These are phyloP conservation scores for Uromys caudimaculatus DNA, from an alignment of 2,797 vertebrate genomes.

Conservation along the genomic window DNA sequence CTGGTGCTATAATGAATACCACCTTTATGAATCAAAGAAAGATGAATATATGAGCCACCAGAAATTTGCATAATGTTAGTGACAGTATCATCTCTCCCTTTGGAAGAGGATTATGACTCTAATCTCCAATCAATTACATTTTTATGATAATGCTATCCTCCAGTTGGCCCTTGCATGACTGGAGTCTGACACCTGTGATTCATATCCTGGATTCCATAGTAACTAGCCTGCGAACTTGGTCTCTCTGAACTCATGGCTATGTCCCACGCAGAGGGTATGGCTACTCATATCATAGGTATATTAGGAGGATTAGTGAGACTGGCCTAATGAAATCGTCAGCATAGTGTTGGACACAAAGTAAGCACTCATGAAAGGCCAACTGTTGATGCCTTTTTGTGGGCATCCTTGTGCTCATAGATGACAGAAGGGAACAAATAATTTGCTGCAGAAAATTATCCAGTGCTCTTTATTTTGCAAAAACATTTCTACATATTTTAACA, in stretches of 20 bases:
- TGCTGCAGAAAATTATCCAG: neutral
- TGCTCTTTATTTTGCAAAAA: neutral
- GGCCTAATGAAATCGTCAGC: slow-evolving; percentile 44
- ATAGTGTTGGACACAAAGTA: slow-evolving; percentile 39
- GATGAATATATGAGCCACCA: neutral
- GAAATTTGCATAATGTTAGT: neutral
- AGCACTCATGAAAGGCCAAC: slow-evolving; percentile 46
- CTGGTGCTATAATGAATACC: neutral
- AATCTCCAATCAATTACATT: slow-evolving; percentile 53
- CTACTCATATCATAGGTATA: neutral
- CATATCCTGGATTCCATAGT: neutral
- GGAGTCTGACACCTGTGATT: neutral
- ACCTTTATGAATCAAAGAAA: neutral
- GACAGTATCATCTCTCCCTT: neutral
- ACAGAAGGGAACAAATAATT: neutral
- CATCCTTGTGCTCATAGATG: no score
- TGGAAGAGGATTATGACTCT: slow-evolving; percentile 31
- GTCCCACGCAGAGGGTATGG: neutral
- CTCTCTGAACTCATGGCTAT: slow-evolving; percentile 35
- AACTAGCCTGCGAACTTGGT: neutral
- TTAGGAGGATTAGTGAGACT: slow-evolving; percentile 53
- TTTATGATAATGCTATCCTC: slow-evolving; percentile 36
- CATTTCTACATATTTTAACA: neutral
- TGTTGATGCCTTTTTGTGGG: neutral
- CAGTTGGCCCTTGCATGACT: neutral